Base-by-base conservation (phyloP, 2,113 vertebrate genomes). In the Reinhardtius hippoglossoides region DNA sequence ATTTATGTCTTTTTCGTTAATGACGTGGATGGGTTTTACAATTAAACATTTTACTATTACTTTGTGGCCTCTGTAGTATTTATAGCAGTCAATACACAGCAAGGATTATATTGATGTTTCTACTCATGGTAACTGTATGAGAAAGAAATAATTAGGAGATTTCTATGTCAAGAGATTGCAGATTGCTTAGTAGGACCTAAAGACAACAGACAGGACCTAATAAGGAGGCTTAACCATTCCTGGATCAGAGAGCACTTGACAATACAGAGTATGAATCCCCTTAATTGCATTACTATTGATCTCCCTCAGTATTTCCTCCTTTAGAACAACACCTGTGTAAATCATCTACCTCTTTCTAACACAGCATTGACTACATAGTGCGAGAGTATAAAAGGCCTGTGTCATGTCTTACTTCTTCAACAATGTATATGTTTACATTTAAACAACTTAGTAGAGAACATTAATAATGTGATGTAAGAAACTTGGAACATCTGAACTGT, bases 11-110 rank as follows among this genome's bases (percentile, higher is more conserved):
- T 61, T 46, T 24, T 85, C 73, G 61, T 81, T 72, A 56, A 84
- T 61, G n/a, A 44, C 62, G 31, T 60, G 26, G 64, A 73, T 71
- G 71, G 58, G 26, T 87, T 80, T 81, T 88, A 58, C 59, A 69
- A 92, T 75, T 80, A 87, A 85, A 91, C 60, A 7, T 80, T 76
- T 82, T 78, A 26, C 71, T 74, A 50, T 23, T 55, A 63, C 12
- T 5, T 57, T 67, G 23, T 52, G 5, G 1, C 75, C 9, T 78
- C 15, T 74, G 16, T 60, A 15, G 1, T 75, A 7, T 55, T 23
- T 58, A 8, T 18, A 27, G 24, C 3, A 8, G 27, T 35, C 5
- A 27, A 27, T 26, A 26, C 21, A 24, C 6, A 52, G 31, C 1
- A 31, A 31, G 31, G 31, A 31, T 31, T 31, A 31, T 31, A 31